Percentiles rank a stretch among this genome's conserved stretches.
phyloP scores from a whole-genome alignment of 2,888 invertebrate species.

The Resseliella maxima region DNA sequence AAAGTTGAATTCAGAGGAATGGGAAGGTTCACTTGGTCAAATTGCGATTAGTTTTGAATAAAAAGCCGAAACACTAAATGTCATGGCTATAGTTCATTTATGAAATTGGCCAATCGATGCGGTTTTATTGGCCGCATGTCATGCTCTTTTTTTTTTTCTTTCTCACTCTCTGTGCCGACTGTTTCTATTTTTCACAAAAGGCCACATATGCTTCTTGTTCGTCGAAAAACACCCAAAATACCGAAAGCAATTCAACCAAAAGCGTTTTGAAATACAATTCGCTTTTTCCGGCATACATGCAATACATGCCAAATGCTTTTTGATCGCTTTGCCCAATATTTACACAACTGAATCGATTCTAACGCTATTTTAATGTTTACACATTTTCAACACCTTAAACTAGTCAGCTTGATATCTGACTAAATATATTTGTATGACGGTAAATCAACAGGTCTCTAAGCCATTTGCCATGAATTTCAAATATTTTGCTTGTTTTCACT shows the following conservation, averaged over 20 bases:
- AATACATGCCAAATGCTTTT: slow-evolving; percentile 1
- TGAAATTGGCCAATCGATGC: slow-evolving; percentile 34
- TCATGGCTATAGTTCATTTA: slow-evolving; percentile 24
- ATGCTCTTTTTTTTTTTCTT: not conserved
- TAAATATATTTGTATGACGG: not conserved
- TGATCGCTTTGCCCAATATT: not conserved
- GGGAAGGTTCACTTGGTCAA: slow-evolving; percentile 41
- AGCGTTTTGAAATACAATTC: slow-evolving; percentile 10
- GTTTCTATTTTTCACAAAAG: not conserved
- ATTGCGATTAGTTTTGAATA: slow-evolving; percentile 21
- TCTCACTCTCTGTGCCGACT: not conserved
- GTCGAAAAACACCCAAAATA: not conserved
- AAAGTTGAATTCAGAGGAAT: too few species aligned
- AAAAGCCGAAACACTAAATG: not conserved
- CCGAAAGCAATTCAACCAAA: not conserved
- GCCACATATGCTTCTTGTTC: slow-evolving; percentile 18
- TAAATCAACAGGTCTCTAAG: slow-evolving; percentile 27
- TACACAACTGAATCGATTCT: not conserved
- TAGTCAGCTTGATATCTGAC: too few species aligned
- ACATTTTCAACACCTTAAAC: slow-evolving; percentile 33
- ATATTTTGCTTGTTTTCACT: too few species aligned
- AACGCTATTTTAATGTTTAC: slow-evolving; percentile 36
- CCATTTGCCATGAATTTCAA: not conserved
- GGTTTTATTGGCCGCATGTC: slow-evolving; percentile 41
- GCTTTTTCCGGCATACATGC: not conserved